Conservation (phyloP, 2,888 invertebrate species). For the Spicauda simplicius region DNA sequence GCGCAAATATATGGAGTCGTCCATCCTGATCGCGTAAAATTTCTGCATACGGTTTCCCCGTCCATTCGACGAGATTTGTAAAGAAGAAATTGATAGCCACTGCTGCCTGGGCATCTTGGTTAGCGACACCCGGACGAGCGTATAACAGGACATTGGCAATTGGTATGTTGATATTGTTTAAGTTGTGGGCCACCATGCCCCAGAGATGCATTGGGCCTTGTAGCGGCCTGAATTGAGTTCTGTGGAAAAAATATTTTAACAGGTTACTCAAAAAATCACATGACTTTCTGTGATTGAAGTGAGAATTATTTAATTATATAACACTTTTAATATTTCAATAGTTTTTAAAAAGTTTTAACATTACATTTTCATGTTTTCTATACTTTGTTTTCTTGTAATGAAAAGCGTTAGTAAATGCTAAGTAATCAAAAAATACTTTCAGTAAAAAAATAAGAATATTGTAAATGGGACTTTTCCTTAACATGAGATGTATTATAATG, state of each 20-base stretch:
- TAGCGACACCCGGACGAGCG: conserved; percentile 53
- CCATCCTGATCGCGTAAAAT: conserved; percentile 62
- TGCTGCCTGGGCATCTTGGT: conserved; percentile 59
- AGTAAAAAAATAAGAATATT: too few species aligned
- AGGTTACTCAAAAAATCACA: neutral
- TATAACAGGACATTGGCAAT: conserved; percentile 56
- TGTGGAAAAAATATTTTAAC: neutral
- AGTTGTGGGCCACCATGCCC: conserved; percentile 72
- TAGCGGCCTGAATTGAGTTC: conserved; percentile 55
- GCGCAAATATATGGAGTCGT: conserved; percentile 61
- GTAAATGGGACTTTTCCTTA: too few species aligned
- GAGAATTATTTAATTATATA: too few species aligned
- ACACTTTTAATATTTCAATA: too few species aligned
- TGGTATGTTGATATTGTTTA: conserved; percentile 58
- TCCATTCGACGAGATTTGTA: conserved; percentile 64
- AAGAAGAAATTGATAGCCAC: conserved; percentile 63
- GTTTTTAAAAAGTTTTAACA: too few species aligned
- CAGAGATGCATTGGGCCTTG: conserved; percentile 61
- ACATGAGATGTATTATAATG: too few species aligned
- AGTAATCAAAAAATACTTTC: too few species aligned
- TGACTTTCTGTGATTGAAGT: too few species aligned
- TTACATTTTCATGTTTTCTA: too few species aligned
- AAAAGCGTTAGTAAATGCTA: too few species aligned
- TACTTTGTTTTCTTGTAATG: too few species aligned
- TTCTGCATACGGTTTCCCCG: conserved; percentile 57